Conservation (phyloP, 2,888 invertebrate species). For the Piscicola geometra region DNA sequence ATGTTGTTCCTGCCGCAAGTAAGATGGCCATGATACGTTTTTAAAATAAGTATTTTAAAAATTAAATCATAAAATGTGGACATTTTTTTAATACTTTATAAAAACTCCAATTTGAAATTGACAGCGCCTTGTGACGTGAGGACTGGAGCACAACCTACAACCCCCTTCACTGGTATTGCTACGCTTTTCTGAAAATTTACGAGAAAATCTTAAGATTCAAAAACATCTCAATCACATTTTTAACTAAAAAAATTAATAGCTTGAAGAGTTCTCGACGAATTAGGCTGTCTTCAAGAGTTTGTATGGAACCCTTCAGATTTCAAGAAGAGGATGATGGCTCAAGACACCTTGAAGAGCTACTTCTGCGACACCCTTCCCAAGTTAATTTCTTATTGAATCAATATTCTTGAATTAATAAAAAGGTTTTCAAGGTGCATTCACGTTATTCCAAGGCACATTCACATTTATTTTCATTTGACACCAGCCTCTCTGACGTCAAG, state of each 20-base stretch:
- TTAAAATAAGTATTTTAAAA: not conserved
- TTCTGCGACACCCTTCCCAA: conserved; percentile 26
- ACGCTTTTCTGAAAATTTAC: not conserved
- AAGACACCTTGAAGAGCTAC: not conserved
- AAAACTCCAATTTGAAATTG: too few species aligned
- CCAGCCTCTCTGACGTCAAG: conserved; percentile 20
- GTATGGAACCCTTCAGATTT: not conserved
- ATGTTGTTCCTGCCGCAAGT: conserved; percentile 37
- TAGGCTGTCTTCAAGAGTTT: too few species aligned
- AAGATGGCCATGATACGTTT: not conserved
- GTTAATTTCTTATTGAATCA: not conserved
- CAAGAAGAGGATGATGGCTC: conserved; percentile 1
- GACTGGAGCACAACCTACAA: not conserved
- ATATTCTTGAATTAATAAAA: not conserved
- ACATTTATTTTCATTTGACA: too few species aligned
- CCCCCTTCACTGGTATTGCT: not conserved
- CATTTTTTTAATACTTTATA: not conserved
- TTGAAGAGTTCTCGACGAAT: too few species aligned
- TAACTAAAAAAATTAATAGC: too few species aligned
- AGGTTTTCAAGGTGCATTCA: too few species aligned
- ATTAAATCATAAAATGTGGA: not conserved
- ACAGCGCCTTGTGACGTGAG: conserved; percentile 1
- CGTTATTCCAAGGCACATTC: too few species aligned
- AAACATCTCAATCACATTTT: too few species aligned
- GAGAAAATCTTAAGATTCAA: too few species aligned